phyloP scores from a whole-genome alignment of 2,888 invertebrate species.

The Mactromeris polynyma region DNA sequence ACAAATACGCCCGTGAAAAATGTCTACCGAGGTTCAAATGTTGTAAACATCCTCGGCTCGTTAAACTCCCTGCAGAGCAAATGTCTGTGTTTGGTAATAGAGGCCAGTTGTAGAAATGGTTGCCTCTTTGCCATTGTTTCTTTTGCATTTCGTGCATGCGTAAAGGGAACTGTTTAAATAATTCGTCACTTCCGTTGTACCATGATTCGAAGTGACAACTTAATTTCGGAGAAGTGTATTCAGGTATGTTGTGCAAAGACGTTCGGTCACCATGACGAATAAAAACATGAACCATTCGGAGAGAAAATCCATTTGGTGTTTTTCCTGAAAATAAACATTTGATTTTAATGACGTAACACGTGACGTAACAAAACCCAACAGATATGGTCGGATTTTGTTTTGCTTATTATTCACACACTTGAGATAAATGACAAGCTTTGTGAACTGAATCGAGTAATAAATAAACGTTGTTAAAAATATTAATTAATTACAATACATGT shows the following conservation, averaged over 20 bases:
- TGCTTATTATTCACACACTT: too few species aligned
- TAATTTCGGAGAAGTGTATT: slow-evolving; percentile 90
- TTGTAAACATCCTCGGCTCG: slow-evolving; percentile 93
- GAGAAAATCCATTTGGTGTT: slow-evolving; percentile 65
- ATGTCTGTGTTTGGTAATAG: slow-evolving; percentile 78
- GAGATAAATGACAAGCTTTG: too few species aligned
- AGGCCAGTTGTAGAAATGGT: slow-evolving; percentile 77
- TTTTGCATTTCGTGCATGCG: slow-evolving; percentile 59
- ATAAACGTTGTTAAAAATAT: too few species aligned
- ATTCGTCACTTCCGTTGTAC: slow-evolving; percentile 49
- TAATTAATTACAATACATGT: too few species aligned
- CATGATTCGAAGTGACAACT: slow-evolving; percentile 90
- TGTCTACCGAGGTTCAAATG: slow-evolving; percentile 93
- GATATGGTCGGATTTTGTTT: too few species aligned
- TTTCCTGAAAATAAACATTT: slow-evolving; percentile 65
- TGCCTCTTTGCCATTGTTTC: slow-evolving; percentile 87
- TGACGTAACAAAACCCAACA: background rate
- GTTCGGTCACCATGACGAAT: slow-evolving; percentile 96
- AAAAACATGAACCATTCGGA: slow-evolving; percentile 87
- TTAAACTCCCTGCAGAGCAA: slow-evolving; percentile 95
- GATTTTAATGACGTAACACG: background rate
- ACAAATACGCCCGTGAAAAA: slow-evolving; percentile 87
- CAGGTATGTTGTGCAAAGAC: slow-evolving; percentile 93
- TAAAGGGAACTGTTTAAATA: slow-evolving; percentile 28
- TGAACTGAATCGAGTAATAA: too few species aligned